Conservation (phyloP, 2,797 vertebrate species). For the Bradypus variegatus region DNA sequence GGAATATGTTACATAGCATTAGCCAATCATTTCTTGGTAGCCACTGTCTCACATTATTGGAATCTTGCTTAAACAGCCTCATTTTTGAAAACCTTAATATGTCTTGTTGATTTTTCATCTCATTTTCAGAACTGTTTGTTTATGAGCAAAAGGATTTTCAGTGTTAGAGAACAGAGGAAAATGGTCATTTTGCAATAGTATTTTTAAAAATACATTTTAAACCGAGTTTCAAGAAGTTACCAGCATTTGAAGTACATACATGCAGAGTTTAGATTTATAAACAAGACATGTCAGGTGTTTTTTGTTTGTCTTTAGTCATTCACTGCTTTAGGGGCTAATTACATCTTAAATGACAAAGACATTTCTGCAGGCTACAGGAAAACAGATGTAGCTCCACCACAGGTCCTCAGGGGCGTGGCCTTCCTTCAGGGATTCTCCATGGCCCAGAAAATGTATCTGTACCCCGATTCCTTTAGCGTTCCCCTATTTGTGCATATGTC, state of each 20-base stretch:
- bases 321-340: neutral
- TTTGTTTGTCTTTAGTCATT: neutral
- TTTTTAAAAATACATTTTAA: conserved; percentile 9
- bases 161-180: neutral
- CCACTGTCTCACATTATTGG: neutral
- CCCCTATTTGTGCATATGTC: neutral
- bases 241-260: neutral
- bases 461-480: neutral
- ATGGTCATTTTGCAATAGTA: neutral
- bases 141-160: neutral
- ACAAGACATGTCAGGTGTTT: neutral
- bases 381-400: neutral
- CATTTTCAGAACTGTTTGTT: neutral
- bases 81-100: neutral
- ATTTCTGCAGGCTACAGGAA: neutral
- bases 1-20: neutral
- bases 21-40: neutral
- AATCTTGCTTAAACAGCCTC: neutral
- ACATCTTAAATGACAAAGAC: neutral
- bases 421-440: neutral
- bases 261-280: neutral
- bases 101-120: neutral
- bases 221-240: conserved; percentile 5
- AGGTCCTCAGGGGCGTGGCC: neutral
- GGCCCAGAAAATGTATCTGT: neutral